These are phyloP conservation scores for Vanacampus margaritifer DNA, from an alignment of 2,113 vertebrate genomes.

Conservation along the genomic window DNA sequence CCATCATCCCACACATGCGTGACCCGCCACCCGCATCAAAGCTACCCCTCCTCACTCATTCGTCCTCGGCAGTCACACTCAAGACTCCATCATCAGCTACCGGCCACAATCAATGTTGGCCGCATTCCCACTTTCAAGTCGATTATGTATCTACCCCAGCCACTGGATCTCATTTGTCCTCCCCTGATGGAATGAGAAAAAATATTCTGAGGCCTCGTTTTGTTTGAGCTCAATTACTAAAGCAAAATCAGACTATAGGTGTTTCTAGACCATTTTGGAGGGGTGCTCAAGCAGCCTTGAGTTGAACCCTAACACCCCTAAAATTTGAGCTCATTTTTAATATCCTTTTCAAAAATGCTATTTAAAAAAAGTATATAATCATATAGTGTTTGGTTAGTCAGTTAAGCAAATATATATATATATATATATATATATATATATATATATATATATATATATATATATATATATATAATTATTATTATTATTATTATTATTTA, in stretches of 20 bases:
- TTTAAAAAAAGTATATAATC: neutral
- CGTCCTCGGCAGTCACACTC: conserved; percentile 29
- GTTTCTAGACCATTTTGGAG: too few species aligned
- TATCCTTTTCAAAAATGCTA: too few species aligned
- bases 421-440: too few species aligned
- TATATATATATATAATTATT: too few species aligned
- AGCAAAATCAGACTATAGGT: too few species aligned
- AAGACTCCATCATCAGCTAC: conserved; percentile 47
- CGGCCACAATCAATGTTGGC: conserved; percentile 31
- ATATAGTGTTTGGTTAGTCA: neutral
- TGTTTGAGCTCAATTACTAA: neutral
- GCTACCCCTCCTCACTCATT: conserved; percentile 34
- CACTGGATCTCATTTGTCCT: conserved; percentile 24
- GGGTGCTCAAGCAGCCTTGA: neutral
- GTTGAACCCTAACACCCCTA: too few species aligned
- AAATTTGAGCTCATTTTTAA: too few species aligned
- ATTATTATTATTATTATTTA: too few species aligned
- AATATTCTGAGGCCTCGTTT: neutral
- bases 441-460: too few species aligned
- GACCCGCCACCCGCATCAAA: conserved; percentile 60
- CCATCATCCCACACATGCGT: conserved; percentile 48
- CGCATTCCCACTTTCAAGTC: conserved; percentile 46
- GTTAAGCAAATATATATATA: too few species aligned
- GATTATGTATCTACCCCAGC: conserved; percentile 17
- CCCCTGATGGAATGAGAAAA: conserved; percentile 11